phyloP scores from a whole-genome alignment of 1,140 invertebrate species.

The Drosophila funebris region DNA sequence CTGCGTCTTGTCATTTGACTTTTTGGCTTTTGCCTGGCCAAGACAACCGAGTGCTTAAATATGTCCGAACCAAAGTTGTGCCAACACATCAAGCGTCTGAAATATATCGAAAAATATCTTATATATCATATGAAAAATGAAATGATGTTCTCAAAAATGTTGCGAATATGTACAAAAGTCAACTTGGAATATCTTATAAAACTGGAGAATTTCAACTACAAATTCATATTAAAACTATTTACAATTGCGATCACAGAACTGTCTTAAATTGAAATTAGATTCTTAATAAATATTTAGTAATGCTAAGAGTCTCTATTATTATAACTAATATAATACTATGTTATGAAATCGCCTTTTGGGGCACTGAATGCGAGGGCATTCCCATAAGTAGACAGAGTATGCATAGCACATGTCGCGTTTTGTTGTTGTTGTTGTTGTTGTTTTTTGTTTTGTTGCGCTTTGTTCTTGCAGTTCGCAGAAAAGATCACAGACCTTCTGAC shows the following conservation, averaged over 20 bases:
- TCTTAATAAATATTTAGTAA: no score
- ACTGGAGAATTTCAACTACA: neutral
- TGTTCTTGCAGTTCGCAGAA: conserved; percentile 56
- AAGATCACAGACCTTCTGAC: conserved; percentile 82
- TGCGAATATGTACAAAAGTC: neutral
- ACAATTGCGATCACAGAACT: no score
- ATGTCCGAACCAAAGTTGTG: conserved; percentile 24
- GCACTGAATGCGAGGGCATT: conserved; percentile 5
- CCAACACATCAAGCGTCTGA: conserved; percentile 21
- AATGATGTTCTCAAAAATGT: neutral
- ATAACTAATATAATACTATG: no score
- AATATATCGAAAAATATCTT: conserved; percentile 24
- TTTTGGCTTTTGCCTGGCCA: conserved; percentile 58
- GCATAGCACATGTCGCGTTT: conserved; percentile 41
- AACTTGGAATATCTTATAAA: neutral
- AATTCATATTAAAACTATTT: neutral
- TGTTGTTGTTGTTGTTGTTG: conserved; percentile 5
- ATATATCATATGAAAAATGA: neutral
- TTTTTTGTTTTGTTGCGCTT: conserved; percentile 58
- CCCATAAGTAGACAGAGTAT: neutral
- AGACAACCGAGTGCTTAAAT: conserved; percentile 21
- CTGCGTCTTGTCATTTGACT: conserved; percentile 70
- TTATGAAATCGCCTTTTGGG: neutral
- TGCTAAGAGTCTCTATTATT: no score
- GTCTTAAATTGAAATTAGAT: no score